Evolutionary conservation across 2,888 invertebrate genomes (phyloP).

Genomic region (Ligdia adustata): DNA sequence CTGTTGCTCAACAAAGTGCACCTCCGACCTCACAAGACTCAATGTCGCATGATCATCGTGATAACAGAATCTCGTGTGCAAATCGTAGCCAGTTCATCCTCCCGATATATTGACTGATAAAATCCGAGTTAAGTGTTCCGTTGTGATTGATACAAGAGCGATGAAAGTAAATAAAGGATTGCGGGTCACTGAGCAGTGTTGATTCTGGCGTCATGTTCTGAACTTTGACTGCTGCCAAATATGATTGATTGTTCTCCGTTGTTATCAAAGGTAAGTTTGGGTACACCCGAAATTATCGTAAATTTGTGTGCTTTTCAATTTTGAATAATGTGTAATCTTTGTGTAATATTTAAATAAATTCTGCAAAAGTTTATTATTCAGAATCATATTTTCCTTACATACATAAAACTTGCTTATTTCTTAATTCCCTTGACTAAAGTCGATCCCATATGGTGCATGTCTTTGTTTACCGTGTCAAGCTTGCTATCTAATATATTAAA

Average conservation of each 20-base stretch:
- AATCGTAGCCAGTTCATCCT: constrained; percentile 33
- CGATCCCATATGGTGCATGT: no score
- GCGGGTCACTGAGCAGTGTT: constrained; percentile 9
- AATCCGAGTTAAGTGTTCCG: constrained; percentile 34
- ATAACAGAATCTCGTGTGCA: constrained; percentile 47
- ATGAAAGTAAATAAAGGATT: constrained; percentile 29
- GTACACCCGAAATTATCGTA: no score
- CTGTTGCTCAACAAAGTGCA: constrained; percentile 38
- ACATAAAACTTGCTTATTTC: no score
- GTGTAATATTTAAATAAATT: no score
- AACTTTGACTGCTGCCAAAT: constrained; percentile 16
- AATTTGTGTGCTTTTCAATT: neutral
- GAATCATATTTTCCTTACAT: no score
- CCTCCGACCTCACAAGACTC: constrained; percentile 40
- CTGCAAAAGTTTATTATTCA: no score
- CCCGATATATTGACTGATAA: constrained; percentile 35
- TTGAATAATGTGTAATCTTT: no score
- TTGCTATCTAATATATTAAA: no score
- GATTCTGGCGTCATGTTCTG: constrained; percentile 14
- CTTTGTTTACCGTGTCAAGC: no score
- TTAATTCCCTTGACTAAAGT: no score
- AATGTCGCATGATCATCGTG: constrained; percentile 38
- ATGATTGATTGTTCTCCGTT: constrained; percentile 28
- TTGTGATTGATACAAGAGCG: constrained; percentile 32
- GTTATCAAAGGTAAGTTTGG: constrained; percentile 31